These are phyloP conservation scores for Philopedon plagiatum DNA, from an alignment of 2,888 invertebrate genomes.

Conservation along the genomic window DNA sequence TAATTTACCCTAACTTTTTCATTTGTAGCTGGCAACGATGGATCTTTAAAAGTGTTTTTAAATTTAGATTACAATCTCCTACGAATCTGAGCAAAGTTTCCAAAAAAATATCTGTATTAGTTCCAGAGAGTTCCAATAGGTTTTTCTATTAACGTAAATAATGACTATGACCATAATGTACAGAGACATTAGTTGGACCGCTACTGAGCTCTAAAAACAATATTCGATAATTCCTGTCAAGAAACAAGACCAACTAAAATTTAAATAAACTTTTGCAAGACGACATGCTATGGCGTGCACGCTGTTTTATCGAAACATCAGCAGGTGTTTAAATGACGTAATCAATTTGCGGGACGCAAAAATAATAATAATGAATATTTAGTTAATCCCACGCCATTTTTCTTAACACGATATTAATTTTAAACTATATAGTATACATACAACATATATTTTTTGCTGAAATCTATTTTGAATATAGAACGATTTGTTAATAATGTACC, in stretches of 20 bases:
- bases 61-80: no score
- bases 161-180: no score
- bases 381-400: slow-evolving; percentile 12
- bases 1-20: no score
- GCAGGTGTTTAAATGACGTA: slow-evolving; percentile 26
- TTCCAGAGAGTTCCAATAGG: no score
- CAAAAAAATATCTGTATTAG: no score
- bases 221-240: slow-evolving; percentile 14
- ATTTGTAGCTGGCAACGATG: no score
- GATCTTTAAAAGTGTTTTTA: no score
- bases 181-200: not conserved
- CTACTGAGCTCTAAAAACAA: not conserved
- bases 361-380: slow-evolving; percentile 12
- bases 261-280: slow-evolving; percentile 20
- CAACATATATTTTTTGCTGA: not conserved
- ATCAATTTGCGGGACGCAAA: slow-evolving; percentile 5
- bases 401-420: not conserved
- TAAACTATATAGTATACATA: no score
- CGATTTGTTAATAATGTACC: no score
- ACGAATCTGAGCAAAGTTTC: no score
- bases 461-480: no score
- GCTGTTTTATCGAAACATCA: slow-evolving; percentile 21
- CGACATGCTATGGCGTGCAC: slow-evolving; percentile 8
- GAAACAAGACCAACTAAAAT: slow-evolving; percentile 3
- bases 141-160: no score